Evolutionary conservation across 2,797 vertebrate genomes (phyloP).

Genomic region (Leuciscus waleckii): DNA sequence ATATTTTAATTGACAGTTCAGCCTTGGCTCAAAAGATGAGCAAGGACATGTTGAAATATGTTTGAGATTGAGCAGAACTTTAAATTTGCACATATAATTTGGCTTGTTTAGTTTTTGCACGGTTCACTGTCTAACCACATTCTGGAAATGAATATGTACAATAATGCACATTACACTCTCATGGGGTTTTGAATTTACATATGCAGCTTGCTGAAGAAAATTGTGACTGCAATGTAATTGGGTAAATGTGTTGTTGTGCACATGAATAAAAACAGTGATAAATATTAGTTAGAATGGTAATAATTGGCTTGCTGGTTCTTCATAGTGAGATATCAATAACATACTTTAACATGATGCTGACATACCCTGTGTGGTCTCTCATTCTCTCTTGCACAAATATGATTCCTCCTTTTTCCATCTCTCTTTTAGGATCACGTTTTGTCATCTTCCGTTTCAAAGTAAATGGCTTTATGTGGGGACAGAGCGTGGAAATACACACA

Average conservation of each 20-base stretch:
- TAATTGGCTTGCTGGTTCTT: slow-evolving; percentile 44
- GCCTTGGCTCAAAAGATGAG: neutral
- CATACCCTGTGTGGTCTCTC: neutral
- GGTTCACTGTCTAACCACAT: neutral
- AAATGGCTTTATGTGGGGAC: slow-evolving; percentile 99
- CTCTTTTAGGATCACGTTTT: slow-evolving; percentile 92
- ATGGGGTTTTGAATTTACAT: slow-evolving; percentile 28
- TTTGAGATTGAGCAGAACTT: neutral
- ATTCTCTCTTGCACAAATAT: neutral
- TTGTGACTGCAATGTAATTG: slow-evolving; percentile 39
- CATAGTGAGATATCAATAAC: slow-evolving; percentile 45
- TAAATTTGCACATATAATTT: neutral
- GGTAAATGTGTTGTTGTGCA: slow-evolving; percentile 34
- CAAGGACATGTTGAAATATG: neutral
- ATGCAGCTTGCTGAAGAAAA: slow-evolving; percentile 21
- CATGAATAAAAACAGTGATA: slow-evolving; percentile 28
- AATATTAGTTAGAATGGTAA: slow-evolving; percentile 17
- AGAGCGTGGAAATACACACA: slow-evolving; percentile 95
- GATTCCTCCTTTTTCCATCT: slow-evolving; percentile 51
- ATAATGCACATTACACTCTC: neutral
- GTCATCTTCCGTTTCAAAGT: slow-evolving; percentile 98
- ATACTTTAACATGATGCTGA: neutral
- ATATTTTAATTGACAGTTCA: slow-evolving; percentile 2
- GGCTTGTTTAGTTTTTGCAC: neutral
- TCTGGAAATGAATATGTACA: slow-evolving; percentile 5